These are phyloP conservation scores for Odontophorus gujanensis DNA, from an alignment of 2,113 vertebrate species.

Conservation along the genomic window DNA sequence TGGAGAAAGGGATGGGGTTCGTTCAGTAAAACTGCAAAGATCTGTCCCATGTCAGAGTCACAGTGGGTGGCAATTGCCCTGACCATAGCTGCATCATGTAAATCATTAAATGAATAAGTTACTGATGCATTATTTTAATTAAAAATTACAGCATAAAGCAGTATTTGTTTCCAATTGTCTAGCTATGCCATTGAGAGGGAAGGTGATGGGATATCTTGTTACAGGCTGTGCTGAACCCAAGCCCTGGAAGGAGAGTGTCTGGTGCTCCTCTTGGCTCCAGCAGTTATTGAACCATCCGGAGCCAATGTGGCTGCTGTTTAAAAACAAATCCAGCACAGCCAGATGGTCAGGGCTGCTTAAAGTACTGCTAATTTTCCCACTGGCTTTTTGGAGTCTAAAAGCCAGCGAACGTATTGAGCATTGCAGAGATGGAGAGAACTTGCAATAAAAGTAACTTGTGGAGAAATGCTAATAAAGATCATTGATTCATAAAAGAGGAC, in stretches of 20 bases:
- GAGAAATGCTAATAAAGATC: not conserved
- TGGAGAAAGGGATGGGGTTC: no score
- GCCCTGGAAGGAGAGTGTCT: not conserved
- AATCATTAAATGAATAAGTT: not conserved
- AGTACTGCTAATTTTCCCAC: not conserved
- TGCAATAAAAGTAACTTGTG: slow-evolving; percentile 1
- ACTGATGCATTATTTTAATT: not conserved
- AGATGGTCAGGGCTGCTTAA: not conserved
- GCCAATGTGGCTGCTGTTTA: not conserved
- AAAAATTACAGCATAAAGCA: not conserved
- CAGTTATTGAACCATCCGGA: not conserved
- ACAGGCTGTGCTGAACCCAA: fast-evolving
- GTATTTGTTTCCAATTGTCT: fast-evolving
- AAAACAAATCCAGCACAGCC: not conserved
- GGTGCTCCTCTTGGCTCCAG: not conserved
- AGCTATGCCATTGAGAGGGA: fast-evolving
- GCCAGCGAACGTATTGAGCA: slow-evolving; percentile 9
- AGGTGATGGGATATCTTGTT: fast-evolving
- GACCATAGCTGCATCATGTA: no score
- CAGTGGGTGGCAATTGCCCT: fast-evolving
- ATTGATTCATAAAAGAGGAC: not conserved
- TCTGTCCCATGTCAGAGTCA: fast-evolving
- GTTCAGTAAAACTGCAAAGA: fast-evolving
- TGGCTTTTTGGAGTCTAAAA: slow-evolving; percentile 13
- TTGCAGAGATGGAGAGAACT: not conserved